Evolutionary conservation across 2,113 vertebrate genomes (phyloP), one percentile per base, ranked within the genome.

Genomic region (Grammomys surdaster): DNA sequence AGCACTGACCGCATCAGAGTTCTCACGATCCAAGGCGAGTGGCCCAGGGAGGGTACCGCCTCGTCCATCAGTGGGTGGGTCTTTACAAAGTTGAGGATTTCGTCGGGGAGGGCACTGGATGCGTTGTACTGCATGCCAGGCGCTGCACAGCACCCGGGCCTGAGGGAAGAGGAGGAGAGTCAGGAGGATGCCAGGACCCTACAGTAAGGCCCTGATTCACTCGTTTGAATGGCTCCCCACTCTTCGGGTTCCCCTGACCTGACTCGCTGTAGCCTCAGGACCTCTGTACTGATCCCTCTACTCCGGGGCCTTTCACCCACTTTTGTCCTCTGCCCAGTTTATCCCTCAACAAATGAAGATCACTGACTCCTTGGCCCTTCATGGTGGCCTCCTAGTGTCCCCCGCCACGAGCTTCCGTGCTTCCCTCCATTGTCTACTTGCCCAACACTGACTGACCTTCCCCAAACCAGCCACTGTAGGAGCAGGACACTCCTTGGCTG

Each of bases 31-130:
- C 99, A 99, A 65, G 99, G 99, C 0, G 91, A 98, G 1, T 99
- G 99, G 88, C 99, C 99, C n/a, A 99, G 98, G 0, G 99, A 99
- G 0, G 99, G 99, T 56, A 99, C 98, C 0, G 99, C 99, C 96
- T 99, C 99, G 0, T 99, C 99, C 99, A 99, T 99, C 98, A 99
- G 98, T 0, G 99, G 99, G 81, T 99, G 99, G 0, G 99, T 99
- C 98, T 99, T 99, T 90, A 99, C 99, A 1, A 99, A 99, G 97
- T 98, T 99, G 90, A 99, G 98, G 99, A 99, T 99, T 98, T 99
- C 99, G 14, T 99, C 99, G 0, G 99, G 99, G 94, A 99, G 99
- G 36, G 98, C 98, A 96, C 99, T 99, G 81, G 99, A 99, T 36
- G 99, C 99, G 69, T 99, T 99, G 97, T 99, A 99, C 96, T 97